Conservation (phyloP, 2,113 vertebrate species). For the Gavia stellata region DNA sequence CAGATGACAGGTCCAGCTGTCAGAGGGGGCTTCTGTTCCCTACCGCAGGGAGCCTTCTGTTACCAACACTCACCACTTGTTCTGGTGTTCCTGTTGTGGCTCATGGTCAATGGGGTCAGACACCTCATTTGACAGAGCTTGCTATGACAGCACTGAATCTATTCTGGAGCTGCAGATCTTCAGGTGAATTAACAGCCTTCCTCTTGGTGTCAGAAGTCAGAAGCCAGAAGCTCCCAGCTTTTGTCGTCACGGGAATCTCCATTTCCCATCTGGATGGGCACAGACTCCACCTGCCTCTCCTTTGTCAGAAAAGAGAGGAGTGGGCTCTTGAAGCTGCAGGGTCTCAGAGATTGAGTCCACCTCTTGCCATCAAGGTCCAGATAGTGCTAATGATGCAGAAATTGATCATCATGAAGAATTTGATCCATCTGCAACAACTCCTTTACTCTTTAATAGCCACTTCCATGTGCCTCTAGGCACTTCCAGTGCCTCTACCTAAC, state of each 20-base stretch:
- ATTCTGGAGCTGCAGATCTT: neutral
- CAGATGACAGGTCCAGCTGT: neutral
- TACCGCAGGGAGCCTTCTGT: neutral
- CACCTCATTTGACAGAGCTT: neutral
- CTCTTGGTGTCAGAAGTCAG: neutral
- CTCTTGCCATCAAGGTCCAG: neutral
- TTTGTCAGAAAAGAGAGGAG: neutral
- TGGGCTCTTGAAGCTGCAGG: neutral
- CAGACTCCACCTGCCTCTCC: neutral
- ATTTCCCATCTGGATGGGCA: neutral
- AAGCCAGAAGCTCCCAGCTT: neutral
- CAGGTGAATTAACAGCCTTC: neutral
- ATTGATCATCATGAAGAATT: neutral
- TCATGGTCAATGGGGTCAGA: neutral
- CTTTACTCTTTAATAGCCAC: neutral
- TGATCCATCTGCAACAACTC: neutral
- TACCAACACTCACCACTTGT: neutral
- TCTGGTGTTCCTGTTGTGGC: neutral
- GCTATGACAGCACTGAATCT: neutral
- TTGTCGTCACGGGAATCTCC: neutral
- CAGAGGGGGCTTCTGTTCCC: neutral
- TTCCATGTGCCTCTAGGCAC: no score
- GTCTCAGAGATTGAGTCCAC: neutral
- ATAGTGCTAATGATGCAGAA: neutral
- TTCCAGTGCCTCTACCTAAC: neutral